Conservation (phyloP, 2,888 invertebrate species). For the Nomada fabriciana region DNA sequence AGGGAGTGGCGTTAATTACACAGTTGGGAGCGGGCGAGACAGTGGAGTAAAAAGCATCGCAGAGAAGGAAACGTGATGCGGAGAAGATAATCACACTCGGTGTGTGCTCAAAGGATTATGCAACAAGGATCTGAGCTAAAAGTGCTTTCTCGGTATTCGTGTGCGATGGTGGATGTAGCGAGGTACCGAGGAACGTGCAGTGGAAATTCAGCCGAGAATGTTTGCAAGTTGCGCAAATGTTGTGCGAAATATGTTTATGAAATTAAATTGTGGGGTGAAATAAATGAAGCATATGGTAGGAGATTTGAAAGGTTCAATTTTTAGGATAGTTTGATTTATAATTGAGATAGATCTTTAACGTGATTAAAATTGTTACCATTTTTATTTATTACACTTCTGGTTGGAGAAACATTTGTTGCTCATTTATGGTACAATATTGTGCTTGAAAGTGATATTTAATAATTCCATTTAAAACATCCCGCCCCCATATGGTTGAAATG, state of each 20-base stretch:
- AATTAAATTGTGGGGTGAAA: not conserved
- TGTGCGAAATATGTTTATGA: conserved; percentile 3
- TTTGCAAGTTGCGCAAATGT: conserved; percentile 22
- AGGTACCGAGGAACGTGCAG: no score
- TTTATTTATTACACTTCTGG: no score
- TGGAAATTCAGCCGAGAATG: conserved; percentile 21
- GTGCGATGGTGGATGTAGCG: not conserved
- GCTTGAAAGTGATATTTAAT: no score
- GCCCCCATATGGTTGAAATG: no score
- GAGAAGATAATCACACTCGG: conserved; percentile 21
- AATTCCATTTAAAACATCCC: no score
- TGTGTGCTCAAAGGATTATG: conserved; percentile 44
- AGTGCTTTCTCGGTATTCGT: conserved; percentile 9
- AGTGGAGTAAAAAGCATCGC: not conserved
- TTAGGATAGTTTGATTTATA: no score
- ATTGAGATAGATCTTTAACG: no score
- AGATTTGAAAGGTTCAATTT: no score
- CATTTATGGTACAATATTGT: no score
- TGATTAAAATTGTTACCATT: no score
- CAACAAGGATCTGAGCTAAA: conserved; percentile 20
- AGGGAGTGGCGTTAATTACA: conserved; percentile 33
- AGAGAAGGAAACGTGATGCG: conserved; percentile 11
- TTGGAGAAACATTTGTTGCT: no score
- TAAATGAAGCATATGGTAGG: no score
- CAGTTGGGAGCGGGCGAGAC: not conserved